Percentiles rank a stretch among this genome's conserved stretches.
Conservation (phyloP, 2,797 vertebrate species). For the Merluccius polli region DNA sequence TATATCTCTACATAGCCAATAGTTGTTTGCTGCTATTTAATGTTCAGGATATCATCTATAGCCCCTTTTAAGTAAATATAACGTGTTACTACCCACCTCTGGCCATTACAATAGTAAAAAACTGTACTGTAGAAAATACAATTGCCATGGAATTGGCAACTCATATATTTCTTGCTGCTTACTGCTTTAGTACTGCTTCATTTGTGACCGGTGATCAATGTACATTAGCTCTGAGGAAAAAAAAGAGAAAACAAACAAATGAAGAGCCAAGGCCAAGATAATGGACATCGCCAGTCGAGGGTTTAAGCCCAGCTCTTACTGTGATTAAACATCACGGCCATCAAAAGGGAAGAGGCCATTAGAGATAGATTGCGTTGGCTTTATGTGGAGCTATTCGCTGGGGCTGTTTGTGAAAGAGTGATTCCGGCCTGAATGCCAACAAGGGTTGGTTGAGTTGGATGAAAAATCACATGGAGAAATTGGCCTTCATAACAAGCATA, state of each 20-base stretch:
- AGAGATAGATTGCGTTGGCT: conserved; percentile 69
- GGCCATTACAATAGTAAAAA: not conserved
- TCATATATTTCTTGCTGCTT: conserved; percentile 59
- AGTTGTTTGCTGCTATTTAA: no score
- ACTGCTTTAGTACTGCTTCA: conserved; percentile 53
- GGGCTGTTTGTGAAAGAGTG: not conserved
- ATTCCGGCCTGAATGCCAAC: not conserved
- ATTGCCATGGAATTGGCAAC: conserved; percentile 24
- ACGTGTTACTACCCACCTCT: no score
- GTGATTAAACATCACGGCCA: conserved; percentile 76
- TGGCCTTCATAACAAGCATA: not conserved
- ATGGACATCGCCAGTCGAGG: conserved; percentile 54
- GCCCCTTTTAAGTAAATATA: no score
- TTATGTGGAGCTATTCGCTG: conserved; percentile 45
- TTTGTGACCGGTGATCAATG: conserved; percentile 24
- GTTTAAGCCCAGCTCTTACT: conserved; percentile 69
- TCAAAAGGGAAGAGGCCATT: conserved; percentile 67
- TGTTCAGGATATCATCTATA: no score
- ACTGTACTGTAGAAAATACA: not conserved
- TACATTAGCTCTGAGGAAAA: conserved; percentile 64
- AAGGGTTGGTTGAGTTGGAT: not conserved
- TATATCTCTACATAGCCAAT: no score
- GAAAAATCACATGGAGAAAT: not conserved
- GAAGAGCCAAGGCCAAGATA: conserved; percentile 63
- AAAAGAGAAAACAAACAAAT: conserved; percentile 63